A percentile compares a stretch with the other conserved stretches of the same genome.
phyloP scores from a whole-genome alignment of 1,140 invertebrate genomes.

The Neodiprion lecontei region DNA sequence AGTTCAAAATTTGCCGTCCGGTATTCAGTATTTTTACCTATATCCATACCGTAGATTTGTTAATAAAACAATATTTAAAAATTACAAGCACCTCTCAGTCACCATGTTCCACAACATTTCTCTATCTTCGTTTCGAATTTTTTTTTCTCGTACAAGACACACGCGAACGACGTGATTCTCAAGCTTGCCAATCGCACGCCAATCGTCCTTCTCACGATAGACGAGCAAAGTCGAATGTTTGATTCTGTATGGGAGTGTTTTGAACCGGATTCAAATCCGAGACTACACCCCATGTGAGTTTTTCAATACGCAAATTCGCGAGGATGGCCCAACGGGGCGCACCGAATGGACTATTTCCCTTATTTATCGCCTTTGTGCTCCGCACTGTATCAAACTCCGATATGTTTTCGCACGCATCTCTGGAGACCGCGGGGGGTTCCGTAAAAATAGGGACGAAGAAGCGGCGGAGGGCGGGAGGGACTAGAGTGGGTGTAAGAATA shows the following conservation, averaged over 20 bases:
- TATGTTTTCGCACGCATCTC: not conserved
- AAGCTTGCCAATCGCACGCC: too few relatives aligned
- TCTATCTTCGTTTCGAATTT: too few relatives aligned
- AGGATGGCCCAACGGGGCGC: not conserved
- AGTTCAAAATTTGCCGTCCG: too few relatives aligned
- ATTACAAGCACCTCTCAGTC: too few relatives aligned
- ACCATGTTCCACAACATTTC: too few relatives aligned
- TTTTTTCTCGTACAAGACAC: too few relatives aligned
- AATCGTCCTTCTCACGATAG: too few relatives aligned
- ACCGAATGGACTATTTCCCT: conserved; percentile 4
- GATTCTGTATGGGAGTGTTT: not conserved
- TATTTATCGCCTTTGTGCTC: conserved; percentile 3
- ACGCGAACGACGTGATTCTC: too few relatives aligned
- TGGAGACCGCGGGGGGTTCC: not conserved
- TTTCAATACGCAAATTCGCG: conserved; percentile 7
- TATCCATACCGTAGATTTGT: too few relatives aligned
- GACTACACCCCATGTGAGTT: not conserved
- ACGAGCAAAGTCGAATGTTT: not conserved
- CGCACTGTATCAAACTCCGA: not conserved
- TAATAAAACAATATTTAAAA: too few relatives aligned
- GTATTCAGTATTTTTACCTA: too few relatives aligned
- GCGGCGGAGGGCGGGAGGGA: not conserved
- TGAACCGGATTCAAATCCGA: not conserved
- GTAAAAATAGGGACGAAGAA: too few relatives aligned
- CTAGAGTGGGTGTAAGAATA: not conserved